Evolutionary conservation across 2,888 invertebrate genomes (phyloP).

Genomic region (Papilio protenor): DNA sequence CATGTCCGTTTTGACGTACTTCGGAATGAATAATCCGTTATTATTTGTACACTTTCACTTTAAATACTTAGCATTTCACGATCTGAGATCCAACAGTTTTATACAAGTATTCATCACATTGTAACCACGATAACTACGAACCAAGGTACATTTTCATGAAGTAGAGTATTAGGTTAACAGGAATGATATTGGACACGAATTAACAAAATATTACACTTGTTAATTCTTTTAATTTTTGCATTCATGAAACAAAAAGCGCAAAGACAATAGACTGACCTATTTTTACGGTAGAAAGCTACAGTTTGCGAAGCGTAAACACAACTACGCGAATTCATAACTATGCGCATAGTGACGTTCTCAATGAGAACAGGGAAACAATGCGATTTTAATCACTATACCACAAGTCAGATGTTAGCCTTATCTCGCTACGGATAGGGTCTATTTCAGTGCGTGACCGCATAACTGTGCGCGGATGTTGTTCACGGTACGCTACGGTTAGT

Average conservation of each 20-base stretch:
- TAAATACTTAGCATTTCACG: constrained; percentile 8
- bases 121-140: not conserved
- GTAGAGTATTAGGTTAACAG: not conserved
- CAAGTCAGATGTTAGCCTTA: constrained; percentile 48
- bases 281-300: constrained; percentile 19
- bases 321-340: constrained; percentile 56
- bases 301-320: constrained; percentile 26
- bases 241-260: not conserved
- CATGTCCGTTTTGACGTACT: constrained; percentile 4
- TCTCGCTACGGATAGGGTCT: constrained; percentile 48
- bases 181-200: not conserved
- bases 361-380: constrained; percentile 70
- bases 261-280: constrained; percentile 24
- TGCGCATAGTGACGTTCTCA: constrained; percentile 64
- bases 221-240: not conserved
- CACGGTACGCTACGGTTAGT: constrained; percentile 59
- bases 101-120: not conserved
- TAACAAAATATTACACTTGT: not conserved
- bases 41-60: constrained; percentile 31
- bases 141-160: not conserved
- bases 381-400: constrained; percentile 72
- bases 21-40: constrained; percentile 30
- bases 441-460: constrained; percentile 50
- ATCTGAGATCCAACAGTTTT: not conserved
- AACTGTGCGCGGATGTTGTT: constrained; percentile 71